These are phyloP conservation scores for Rhinolophus ferrumequinum DNA, from an alignment of 2,113 vertebrate genomes.

Conservation along the genomic window DNA sequence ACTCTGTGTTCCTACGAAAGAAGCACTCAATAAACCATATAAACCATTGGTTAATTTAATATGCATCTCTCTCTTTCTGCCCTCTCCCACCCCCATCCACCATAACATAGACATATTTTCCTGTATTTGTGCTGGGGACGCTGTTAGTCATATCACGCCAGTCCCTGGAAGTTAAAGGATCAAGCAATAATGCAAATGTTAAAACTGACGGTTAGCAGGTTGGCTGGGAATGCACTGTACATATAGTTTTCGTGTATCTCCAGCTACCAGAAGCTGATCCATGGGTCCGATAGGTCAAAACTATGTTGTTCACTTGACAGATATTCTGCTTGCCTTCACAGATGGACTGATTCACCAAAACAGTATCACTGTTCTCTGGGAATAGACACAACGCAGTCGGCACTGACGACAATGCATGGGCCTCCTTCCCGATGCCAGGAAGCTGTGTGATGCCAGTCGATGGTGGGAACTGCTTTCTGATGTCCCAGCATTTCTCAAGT, in stretches of 20 bases:
- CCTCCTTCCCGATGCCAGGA: background rate
- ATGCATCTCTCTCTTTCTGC: background rate
- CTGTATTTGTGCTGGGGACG: background rate
- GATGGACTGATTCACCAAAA: background rate
- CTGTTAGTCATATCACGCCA: background rate
- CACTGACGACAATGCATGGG: background rate
- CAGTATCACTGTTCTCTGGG: background rate
- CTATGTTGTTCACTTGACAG: background rate
- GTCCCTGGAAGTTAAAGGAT: background rate
- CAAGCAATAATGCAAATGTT: background rate
- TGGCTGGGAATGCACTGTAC: background rate
- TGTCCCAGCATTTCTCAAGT: background rate
- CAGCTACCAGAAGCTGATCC: background rate
- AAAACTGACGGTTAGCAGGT: background rate
- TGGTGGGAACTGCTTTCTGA: background rate
- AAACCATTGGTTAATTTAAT: background rate
- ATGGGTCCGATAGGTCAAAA: background rate
- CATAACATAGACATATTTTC: background rate
- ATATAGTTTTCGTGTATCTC: background rate
- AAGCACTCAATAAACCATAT: background rate
- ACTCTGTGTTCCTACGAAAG: background rate
- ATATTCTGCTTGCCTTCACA: background rate
- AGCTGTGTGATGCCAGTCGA: background rate
- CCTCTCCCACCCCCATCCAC: background rate
- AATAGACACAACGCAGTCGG: background rate